Base-by-base conservation (phyloP, 2,888 invertebrate species). In the Lasioglossum villosulum region DNA sequence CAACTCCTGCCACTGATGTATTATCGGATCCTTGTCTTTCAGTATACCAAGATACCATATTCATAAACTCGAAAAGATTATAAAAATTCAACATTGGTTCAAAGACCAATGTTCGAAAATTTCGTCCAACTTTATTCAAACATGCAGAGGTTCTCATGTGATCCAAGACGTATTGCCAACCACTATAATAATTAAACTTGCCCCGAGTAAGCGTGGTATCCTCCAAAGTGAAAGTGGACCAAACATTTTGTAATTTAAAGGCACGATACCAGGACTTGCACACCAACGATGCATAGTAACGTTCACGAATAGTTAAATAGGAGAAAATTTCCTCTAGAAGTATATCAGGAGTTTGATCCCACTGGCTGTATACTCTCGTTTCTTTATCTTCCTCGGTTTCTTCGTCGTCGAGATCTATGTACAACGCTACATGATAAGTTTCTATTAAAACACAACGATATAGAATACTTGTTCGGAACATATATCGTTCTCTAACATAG, bases 21-120 rank as follows among this genome's bases (percentile, higher is more conserved):
- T 93, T 93, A 23, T 94, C 93, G 0, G 87, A 90, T 0, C 92
- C 94, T 68, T 95, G 94, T 71, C 87, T 92, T 89, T 97, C 97
- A 0, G 97, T 96, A 92, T 97, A 98, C 96, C 97, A 97, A 0
- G 97, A 96, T n/a, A 98, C 94, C 95, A 98, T 97, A 82, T 97
- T 97, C 96, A 98, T 97, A 92, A 98, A 98, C 93, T 98, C 98
- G 93, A 97, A 98, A 68, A 98, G 96, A 94, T 98, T 98, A 94
- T 97, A 97, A 91, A 98, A 97, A 93, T 98, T 98, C 83, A 96
- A 95, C 95, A 97, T 97, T 0, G 98, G 98, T 52, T 96, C 96
- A 88, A 98, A 97, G 27, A 97, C 96, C 48, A 98, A 95, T 16
- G 96, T 96, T 82, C 97, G 96, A 91, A 98, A 96, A 91, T 96